Evolutionary conservation across 2,797 vertebrate genomes (phyloP), one percentile per base, ranked within the genome.

Genomic region (Pelochelys cantorii): DNA sequence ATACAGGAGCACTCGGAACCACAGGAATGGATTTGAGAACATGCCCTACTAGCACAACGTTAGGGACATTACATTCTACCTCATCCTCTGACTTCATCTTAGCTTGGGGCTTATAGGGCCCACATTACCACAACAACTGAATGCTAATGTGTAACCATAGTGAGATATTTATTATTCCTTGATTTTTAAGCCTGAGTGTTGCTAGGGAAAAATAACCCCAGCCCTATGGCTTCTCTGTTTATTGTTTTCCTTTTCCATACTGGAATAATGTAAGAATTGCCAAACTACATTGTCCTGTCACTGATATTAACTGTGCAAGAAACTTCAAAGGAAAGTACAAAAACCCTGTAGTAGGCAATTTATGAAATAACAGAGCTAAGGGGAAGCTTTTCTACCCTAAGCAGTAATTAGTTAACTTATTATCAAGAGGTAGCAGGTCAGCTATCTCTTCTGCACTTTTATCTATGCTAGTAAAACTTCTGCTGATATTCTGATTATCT

Each of bases 381-480:
- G 54, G 55, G 23, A 90, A 75, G 17, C 68, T 80, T 87, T 93
- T 57, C 1, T 87, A 37, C 31, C 82, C 18, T 22, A 62, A 2
- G 2, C 29, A 4, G 7, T 84, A 74, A 74, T 3, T 5, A 0
- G 0, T 65, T 48, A 79, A 1, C 3, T 55, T 80, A 55, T 54
- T 77, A 29, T 55, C 13, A 8, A 59, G 11, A 93, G 12, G 2
- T 9, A 91, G 23, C 34, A 7, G 27, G 2, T 65, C 29, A 6
- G 14, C 4, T 68, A 18, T 68, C 31, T 59, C 23, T 25, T 59
- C 22, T 25, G 23, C 22, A 23, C 23, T 68, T 65, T 68, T 5
- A 68, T 68, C 15, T 34, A 68, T 20, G 17, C 15, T 68, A 20
- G 62, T 68, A 68, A 68, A 68, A 68, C 17, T 34, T 31, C 62